These are phyloP conservation scores for Hydrolagus colliei DNA, from an alignment of 2,797 vertebrate genomes.

Conservation along the genomic window DNA sequence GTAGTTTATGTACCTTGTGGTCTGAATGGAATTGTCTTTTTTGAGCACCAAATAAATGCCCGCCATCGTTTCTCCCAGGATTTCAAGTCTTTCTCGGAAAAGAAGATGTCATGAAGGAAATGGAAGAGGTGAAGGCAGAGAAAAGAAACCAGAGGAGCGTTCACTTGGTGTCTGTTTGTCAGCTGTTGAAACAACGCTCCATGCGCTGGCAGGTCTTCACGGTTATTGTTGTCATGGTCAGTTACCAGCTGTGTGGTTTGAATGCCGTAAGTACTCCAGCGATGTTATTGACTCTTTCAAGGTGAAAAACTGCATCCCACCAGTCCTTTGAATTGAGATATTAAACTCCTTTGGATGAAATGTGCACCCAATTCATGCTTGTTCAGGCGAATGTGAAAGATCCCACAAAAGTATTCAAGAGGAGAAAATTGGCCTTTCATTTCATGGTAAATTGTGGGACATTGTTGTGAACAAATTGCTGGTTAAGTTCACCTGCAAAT, in stretches of 20 bases:
- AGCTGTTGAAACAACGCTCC: constrained; percentile 58
- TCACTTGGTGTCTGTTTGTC: constrained; percentile 51
- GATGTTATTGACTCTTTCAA: no score
- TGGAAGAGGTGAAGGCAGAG: constrained; percentile 75
- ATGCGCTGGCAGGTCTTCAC: constrained; percentile 81
- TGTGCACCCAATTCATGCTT: no score
- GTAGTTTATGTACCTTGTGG: no score
- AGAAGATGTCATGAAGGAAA: constrained; percentile 67
- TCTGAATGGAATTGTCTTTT: neutral
- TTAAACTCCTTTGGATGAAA: no score
- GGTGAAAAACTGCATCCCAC: no score
- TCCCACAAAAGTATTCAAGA: no score
- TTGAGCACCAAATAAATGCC: neutral
- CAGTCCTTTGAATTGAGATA: no score
- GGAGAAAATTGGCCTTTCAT: no score
- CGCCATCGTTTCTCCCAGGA: constrained; percentile 52
- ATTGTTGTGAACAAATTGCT: no score
- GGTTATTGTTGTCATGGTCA: constrained; percentile 73
- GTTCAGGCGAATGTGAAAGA: no score
- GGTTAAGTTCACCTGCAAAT: no score
- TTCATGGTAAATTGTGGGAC: no score
- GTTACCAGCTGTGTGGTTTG: constrained; percentile 88
- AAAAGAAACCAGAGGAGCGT: constrained; percentile 60
- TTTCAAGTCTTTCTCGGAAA: constrained; percentile 81
- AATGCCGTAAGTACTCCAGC: constrained; percentile 70